Evolutionary conservation across 2,888 invertebrate species (phyloP), one percentile per base, ranked within the genome.

Genomic region (Caenorhabditis afra): DNA sequence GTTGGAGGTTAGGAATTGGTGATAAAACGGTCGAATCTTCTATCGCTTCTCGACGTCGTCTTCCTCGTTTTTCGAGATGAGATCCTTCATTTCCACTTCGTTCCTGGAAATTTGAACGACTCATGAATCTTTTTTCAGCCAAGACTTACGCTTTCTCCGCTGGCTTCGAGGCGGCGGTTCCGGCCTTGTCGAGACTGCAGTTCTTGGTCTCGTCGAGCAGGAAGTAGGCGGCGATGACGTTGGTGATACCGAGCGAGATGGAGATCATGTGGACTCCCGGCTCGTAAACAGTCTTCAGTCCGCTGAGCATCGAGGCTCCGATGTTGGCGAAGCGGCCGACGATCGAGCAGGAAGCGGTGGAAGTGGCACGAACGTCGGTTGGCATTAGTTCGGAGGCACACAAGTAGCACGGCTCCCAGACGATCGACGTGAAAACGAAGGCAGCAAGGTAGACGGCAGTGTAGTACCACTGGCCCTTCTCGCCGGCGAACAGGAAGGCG

Each of bases 201-300:
- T 84, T 84, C 79, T 84, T 84, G 39, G 84, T 84, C 41, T 84
- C 84, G 47, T 82, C 45, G 37, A 84, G 65, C 41, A 62, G 62
- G 64, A 81, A 74, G 62, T 62, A 79, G 58, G 79, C 76, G 53
- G 79, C 77, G 53, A 79, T 16, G 52, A 82, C 62, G 67, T 82
- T 82, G 47, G 71, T 71, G 20, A 82, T 45, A 22, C 79, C 83
- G 29, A 84, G 67, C 41, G 57, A 41, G 23, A 84, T 81, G 1
- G 81, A 82, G 76, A 84, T 81, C 81, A 84, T 81, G 39, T 84
- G 84, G 7, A 84, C 81, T 81, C 84, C 84, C 14, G 84, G 84
- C 55, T 84, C 84, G 70, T 84, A 84, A 37, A 81, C 66, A 14
- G 79, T 82, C 59, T 84, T 84, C 39, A 84, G 70, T 14, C 81